Percentiles rank a stretch among this genome's conserved stretches.
phyloP scores from a whole-genome alignment of 1,140 invertebrate species.

The Riptortus pedestris region DNA sequence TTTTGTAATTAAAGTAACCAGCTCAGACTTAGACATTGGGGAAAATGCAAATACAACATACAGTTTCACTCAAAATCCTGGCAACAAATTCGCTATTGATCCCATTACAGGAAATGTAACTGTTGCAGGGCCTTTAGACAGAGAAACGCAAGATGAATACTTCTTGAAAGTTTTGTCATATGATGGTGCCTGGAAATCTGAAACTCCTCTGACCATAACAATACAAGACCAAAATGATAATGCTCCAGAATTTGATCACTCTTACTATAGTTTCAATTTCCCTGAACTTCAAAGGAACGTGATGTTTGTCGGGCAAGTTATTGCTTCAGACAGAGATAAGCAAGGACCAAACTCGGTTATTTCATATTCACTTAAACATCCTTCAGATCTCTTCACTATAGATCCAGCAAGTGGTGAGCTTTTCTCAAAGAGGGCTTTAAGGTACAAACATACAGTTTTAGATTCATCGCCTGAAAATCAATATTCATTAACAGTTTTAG shows the following conservation, averaged over 20 bases:
- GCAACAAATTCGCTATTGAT: conserved; percentile 83
- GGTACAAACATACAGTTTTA: conserved; percentile 67
- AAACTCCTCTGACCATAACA: conserved; percentile 80
- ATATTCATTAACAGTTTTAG: conserved; percentile 72
- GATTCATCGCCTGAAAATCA: conserved; percentile 76
- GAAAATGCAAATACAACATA: conserved; percentile 82
- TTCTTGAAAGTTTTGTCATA: conserved; percentile 73
- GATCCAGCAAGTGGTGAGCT: conserved; percentile 84
- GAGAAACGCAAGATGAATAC: conserved; percentile 85
- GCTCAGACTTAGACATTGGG: conserved; percentile 76
- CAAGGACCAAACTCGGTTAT: conserved; percentile 88
- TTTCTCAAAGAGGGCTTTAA: conserved; percentile 68
- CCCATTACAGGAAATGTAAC: conserved; percentile 80
- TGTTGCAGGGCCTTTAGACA: conserved; percentile 67
- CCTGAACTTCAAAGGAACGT: conserved; percentile 69
- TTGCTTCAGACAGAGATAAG: conserved; percentile 79
- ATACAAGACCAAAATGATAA: conserved; percentile 94
- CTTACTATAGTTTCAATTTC: conserved; percentile 80
- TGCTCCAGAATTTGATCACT: conserved; percentile 78
- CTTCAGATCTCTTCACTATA: conserved; percentile 80
- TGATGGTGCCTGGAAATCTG: conserved; percentile 79
- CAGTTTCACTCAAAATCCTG: conserved; percentile 76
- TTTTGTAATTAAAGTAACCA: conserved; percentile 85
- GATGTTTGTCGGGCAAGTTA: conserved; percentile 77
- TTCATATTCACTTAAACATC: conserved; percentile 79